Evolutionary conservation across 2,113 vertebrate species (phyloP), one percentile per base, ranked within the genome.

Genomic region (Guaruba guarouba): DNA sequence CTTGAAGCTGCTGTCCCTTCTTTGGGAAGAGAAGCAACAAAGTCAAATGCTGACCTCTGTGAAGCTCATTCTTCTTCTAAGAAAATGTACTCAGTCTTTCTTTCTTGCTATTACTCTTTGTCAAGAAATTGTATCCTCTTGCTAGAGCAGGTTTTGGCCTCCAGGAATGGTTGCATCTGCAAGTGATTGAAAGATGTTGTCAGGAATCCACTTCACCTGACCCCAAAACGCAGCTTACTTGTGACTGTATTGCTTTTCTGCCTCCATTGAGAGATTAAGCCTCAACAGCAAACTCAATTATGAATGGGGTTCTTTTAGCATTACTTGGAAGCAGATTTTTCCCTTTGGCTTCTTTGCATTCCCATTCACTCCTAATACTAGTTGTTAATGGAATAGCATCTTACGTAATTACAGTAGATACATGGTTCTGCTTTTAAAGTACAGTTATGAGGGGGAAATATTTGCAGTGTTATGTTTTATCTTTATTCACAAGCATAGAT

Each of bases 131-230:
- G 41, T 91, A 63, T 94, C 95, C 93, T 93, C 91, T 78, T 92
- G 81, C 59, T 46, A 95, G 75, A 93, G 87, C 90, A 95, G 76
- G 91, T 94, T 95, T 95, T 57, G 46, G 67, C 92, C 95, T 95
- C 95, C 82, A 96, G 96, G 82, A 97, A 90, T 51, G 74, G 71
- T 69, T 94, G 63, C 84, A 89, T 77, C 75, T 84, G 64, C 80
- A 91, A 97, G 86, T 96, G 97, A 97, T 94, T 68, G 96, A 97
- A 95, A 89, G 88, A 63, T 91, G 33, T 92, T 95, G 94, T 96
- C 90, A 93, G 93, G 79, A 94, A 80, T 86, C 90, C 43, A 24
- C 74, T 80, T 87, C 80, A 70, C 70, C 89, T 93, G 95, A 92
- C 69, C 94, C 70, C 87, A 73, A 61, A 86, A 93, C 91, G 91